Evolutionary conservation across 2,888 invertebrate species (phyloP).

Genomic region (Apocheima hispidaria): DNA sequence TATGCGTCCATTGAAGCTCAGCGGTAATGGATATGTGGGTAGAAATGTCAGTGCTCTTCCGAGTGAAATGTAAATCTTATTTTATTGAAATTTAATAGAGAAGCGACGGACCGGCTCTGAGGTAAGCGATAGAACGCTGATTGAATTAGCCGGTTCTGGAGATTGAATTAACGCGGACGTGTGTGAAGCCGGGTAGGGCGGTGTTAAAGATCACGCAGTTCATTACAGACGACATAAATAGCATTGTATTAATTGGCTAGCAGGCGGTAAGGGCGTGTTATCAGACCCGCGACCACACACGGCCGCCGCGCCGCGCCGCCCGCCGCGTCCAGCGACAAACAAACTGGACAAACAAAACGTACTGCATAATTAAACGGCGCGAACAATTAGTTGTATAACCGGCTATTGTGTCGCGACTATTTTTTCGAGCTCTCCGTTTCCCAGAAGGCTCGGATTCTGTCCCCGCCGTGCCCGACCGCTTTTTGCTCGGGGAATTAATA

Average conservation of each 20-base stretch:
- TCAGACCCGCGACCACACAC: slow-evolving; percentile 43
- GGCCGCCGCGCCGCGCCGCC: slow-evolving; percentile 31
- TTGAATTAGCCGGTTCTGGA: slow-evolving; percentile 38
- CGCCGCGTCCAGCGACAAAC: slow-evolving; percentile 45
- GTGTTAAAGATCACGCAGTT: slow-evolving; percentile 44
- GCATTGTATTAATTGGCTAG: slow-evolving; percentile 45
- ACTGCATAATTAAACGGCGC: slow-evolving; percentile 76
- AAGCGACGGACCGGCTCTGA: slow-evolving; percentile 37
- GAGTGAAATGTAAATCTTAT: slow-evolving; percentile 43
- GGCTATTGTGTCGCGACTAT: slow-evolving; percentile 73
- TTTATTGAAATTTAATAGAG: slow-evolving; percentile 41
- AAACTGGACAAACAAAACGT: slow-evolving; percentile 61
- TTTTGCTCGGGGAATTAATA: slow-evolving; percentile 76
- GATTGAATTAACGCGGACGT: slow-evolving; percentile 38
- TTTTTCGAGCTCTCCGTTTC: slow-evolving; percentile 71
- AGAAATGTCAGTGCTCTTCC: slow-evolving; percentile 35
- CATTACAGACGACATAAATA: slow-evolving; percentile 41
- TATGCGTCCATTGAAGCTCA: slow-evolving; percentile 48
- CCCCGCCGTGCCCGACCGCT: slow-evolving; percentile 55
- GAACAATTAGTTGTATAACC: slow-evolving; percentile 81
- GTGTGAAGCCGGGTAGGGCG: slow-evolving; percentile 32
- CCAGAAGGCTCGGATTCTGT: slow-evolving; percentile 75
- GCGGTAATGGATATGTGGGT: slow-evolving; percentile 42
- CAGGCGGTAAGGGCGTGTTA: slow-evolving; percentile 40
- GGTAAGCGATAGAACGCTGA: slow-evolving; percentile 39